Evolutionary conservation across 2,888 invertebrate genomes (phyloP).

Genomic region (Dromius quadrimaculatus): DNA sequence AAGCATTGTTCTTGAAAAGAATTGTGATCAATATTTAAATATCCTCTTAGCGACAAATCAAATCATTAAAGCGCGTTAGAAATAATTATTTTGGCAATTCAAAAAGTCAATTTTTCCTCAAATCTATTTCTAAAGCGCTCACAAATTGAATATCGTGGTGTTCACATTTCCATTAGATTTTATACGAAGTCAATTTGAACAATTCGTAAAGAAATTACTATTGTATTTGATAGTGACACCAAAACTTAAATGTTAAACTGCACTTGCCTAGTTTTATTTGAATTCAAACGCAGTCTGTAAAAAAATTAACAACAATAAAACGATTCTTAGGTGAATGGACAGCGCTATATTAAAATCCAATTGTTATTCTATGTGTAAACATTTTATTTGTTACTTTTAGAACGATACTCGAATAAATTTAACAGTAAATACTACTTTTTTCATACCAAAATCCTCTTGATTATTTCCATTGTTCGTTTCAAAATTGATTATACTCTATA

Average conservation of each 20-base stretch:
- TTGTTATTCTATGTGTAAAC: slow-evolving; percentile 1
- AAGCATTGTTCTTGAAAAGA: slow-evolving; percentile 9
- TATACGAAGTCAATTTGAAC: slow-evolving; percentile 50
- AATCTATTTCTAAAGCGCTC: neutral
- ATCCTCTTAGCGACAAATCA: slow-evolving; percentile 44
- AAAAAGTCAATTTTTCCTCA: no score
- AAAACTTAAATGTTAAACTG: slow-evolving; percentile 49
- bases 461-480: no score
- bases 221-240: slow-evolving; percentile 51
- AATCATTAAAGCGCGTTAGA: slow-evolving; percentile 6
- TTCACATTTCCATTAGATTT: slow-evolving; percentile 51
- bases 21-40: neutral
- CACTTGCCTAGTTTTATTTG: slow-evolving; percentile 47
- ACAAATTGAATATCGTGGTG: slow-evolving; percentile 37
- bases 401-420: neutral
- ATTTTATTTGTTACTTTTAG: neutral
- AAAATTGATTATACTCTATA: no score
- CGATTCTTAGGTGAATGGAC: slow-evolving; percentile 45
- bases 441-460: no score
- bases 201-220: slow-evolving; percentile 37
- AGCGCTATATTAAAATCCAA: slow-evolving; percentile 16
- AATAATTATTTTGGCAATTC: no score
- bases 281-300: slow-evolving; percentile 50
- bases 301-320: slow-evolving; percentile 50
- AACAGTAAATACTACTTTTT: neutral